A percentile compares a stretch with the other conserved stretches of the same genome.
Evolutionary conservation across 2,113 vertebrate species (phyloP).

Genomic region (Psammodynastes pulverulentus): DNA sequence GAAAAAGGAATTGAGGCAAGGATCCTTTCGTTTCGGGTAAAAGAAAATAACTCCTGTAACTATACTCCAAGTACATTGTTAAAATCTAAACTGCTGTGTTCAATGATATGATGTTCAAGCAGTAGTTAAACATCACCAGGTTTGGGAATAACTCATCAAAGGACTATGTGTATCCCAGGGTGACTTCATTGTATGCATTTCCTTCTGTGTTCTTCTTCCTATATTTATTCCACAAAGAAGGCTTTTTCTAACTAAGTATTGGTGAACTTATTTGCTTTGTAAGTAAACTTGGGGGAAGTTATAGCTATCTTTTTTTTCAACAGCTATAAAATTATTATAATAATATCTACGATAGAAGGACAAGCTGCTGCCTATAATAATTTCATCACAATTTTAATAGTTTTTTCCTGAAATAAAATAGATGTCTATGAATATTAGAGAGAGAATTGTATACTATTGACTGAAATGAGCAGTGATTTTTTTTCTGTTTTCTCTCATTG

Average conservation of each 20-base stretch:
- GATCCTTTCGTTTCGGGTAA: background rate
- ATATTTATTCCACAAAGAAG: background rate
- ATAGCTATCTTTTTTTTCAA: background rate
- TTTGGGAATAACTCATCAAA: background rate
- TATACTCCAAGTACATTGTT: background rate
- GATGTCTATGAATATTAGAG: background rate
- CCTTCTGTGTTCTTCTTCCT: background rate
- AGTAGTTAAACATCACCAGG: background rate
- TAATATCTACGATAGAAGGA: background rate
- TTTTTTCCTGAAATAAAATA: background rate
- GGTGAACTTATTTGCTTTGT: background rate
- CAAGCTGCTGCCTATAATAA: background rate
- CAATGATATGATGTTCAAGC: background rate
- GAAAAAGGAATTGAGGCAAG: background rate
- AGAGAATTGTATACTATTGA: background rate
- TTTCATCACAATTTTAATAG: background rate
- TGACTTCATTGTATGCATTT: background rate
- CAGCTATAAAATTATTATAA: background rate
- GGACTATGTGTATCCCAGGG: background rate
- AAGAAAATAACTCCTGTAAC: background rate
- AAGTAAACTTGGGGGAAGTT: background rate
- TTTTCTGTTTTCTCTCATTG: background rate
- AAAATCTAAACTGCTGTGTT: background rate
- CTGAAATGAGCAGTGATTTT: slow-evolving; percentile 5
- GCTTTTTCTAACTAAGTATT: background rate